Base-by-base conservation (phyloP, 2,888 invertebrate genomes). In the Nebria brevicollis region DNA sequence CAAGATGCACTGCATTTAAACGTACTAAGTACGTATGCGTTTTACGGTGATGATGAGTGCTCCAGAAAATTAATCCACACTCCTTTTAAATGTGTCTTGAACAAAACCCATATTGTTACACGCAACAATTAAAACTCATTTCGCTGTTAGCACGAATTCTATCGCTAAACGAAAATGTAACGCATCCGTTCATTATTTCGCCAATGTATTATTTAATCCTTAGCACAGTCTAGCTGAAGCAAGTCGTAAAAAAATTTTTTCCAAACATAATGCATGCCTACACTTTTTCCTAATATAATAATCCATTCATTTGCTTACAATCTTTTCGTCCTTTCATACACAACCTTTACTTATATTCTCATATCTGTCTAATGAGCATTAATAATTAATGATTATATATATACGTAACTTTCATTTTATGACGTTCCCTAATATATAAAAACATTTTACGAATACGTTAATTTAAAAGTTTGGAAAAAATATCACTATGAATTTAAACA, bases 61-160 rank as follows among this genome's bases (percentile, higher is more conserved):
- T 73, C 66, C 41, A 78, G 73, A 78, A 78, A 78, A 78, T 78
- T 78, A 78, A 78, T 78, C 15, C 73, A 78, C 54, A 42, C 64
- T 20, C 72, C 78, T 78, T 72, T 78, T 78, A 78, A 72, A 73
- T 78, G 65, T 66, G 70, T 78, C 78, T 73, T 78, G 70, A 70
- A 34, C 34, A 73, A 77, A 78, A 78, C 73, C 65, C 73, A 72
- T 78, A 78, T 78, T 78, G 78, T 78, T 78, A 73, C 78, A 73
- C n/a, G 65, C 54, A 64, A 78, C 78, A 78, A 78, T 78, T 78
- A 73, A 78, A 77, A 73, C 41, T 78, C 78, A 78, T 78, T 78
- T 78, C 73, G 73, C 72, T 78, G 78, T 73, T 78, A 78, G 20
- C 68, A 42, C 26, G 11, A 26, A 70, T 13, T 54, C 54, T 13